Evolutionary conservation across 2,113 vertebrate species (phyloP).

Genomic region (Solea solea): DNA sequence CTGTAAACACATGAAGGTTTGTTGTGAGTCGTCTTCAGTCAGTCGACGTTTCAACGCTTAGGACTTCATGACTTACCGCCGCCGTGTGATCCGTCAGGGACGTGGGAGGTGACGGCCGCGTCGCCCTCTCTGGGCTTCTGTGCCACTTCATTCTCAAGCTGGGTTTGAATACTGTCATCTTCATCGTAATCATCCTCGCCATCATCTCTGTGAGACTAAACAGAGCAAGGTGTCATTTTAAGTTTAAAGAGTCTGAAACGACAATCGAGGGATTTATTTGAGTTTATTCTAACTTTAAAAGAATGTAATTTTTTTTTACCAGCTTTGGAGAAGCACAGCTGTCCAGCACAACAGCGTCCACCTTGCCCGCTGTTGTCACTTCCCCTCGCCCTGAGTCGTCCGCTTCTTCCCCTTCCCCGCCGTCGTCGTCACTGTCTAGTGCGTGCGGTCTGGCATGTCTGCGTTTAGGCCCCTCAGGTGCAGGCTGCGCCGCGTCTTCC

Average conservation of each 20-base stretch:
- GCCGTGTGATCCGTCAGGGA: constrained; percentile 78
- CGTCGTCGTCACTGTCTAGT: constrained; percentile 90
- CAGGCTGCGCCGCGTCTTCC: constrained; percentile 67
- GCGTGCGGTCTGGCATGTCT: constrained; percentile 88
- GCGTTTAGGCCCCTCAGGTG: constrained; percentile 82
- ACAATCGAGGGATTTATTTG: no score
- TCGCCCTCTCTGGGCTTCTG: constrained; percentile 36
- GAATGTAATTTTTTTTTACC: constrained; percentile 63
- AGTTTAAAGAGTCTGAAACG: no score
- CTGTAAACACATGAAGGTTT: constrained; percentile 1
- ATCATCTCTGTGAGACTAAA: constrained; percentile 47
- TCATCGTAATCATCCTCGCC: not conserved
- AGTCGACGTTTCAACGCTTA: not conserved
- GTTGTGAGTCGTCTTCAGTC: not conserved
- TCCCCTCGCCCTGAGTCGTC: constrained; percentile 79
- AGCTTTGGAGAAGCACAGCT: constrained; percentile 63
- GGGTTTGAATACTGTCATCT: not conserved
- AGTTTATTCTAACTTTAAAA: not conserved
- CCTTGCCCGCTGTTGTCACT: constrained; percentile 74
- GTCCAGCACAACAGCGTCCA: constrained; percentile 74
- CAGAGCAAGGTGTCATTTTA: not conserved
- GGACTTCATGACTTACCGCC: constrained; percentile 73
- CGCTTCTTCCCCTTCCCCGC: constrained; percentile 78
- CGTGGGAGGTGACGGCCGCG: constrained; percentile 63
- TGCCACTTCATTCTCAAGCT: constrained; percentile 34